Conservation (phyloP, 2,888 invertebrate genomes). For the Sarcophaga subvicina region DNA sequence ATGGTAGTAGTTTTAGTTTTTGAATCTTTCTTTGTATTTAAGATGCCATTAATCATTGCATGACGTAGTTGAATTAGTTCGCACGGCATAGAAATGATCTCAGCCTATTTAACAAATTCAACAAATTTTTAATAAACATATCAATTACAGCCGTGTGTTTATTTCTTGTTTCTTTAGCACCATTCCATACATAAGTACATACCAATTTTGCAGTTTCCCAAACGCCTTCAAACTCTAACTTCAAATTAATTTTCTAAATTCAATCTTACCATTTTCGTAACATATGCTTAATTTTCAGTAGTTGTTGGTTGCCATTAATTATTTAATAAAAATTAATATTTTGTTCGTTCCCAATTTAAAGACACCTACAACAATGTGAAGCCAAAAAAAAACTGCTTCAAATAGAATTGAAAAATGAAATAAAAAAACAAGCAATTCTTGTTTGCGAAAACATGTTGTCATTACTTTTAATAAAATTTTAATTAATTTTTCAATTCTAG, state of each 20-base stretch:
- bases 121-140: not conserved
- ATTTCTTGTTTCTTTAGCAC: too few relatives aligned
- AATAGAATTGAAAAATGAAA: not conserved
- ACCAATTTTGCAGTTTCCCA: not conserved
- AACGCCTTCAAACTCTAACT: not conserved
- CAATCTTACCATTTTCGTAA: not conserved
- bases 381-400: not conserved
- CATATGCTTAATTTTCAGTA: not conserved
- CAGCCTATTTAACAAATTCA: not conserved
- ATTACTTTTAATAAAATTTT: conserved; percentile 32
- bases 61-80: not conserved
- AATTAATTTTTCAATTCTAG: conserved; percentile 22
- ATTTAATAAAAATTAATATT: not conserved
- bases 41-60: not conserved
- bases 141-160: too few relatives aligned
- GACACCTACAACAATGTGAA: not conserved
- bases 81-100: not conserved
- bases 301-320: not conserved
- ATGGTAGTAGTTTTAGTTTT: not conserved
- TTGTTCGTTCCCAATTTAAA: not conserved
- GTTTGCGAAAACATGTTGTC: conserved; percentile 51
- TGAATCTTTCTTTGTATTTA: not conserved
- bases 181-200: too few relatives aligned
- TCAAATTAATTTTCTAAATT: not conserved
- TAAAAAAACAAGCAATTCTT: conserved; percentile 18